Evolutionary conservation across 2,888 invertebrate species (phyloP).

Genomic region (Autographa gamma): DNA sequence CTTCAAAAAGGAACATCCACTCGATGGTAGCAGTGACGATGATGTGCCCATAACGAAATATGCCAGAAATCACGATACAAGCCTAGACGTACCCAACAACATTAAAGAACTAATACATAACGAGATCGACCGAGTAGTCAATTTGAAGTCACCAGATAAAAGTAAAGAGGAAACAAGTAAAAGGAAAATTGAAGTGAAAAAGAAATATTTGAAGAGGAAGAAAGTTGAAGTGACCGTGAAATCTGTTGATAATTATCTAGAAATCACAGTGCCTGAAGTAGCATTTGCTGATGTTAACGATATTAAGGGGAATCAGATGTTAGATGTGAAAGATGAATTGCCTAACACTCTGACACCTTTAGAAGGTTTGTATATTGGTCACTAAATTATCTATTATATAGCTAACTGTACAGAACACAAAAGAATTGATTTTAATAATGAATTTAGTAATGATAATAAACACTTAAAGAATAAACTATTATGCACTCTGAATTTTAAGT

Average conservation of each 20-base stretch:
- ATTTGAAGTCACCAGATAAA: conserved; percentile 37
- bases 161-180: conserved; percentile 37
- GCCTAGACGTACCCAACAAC: conserved; percentile 74
- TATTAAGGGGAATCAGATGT: conserved; percentile 58
- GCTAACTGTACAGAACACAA: no score
- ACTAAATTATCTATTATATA: not conserved
- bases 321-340: conserved; percentile 68
- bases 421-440: no score
- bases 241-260: conserved; percentile 8
- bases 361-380: conserved; percentile 44
- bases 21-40: conserved; percentile 74
- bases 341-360: conserved; percentile 32
- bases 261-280: conserved; percentile 64
- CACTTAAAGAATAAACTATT: no score
- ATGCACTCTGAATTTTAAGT: no score
- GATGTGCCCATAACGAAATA: conserved; percentile 81
- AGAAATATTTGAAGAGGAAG: conserved; percentile 44
- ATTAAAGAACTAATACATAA: conserved; percentile 70
- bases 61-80: conserved; percentile 70
- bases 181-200: conserved; percentile 34
- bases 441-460: no score
- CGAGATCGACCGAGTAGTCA: conserved; percentile 72
- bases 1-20: conserved; percentile 63
- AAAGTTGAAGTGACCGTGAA: conserved; percentile 38
- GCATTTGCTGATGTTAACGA: conserved; percentile 80